phyloP scores from a whole-genome alignment of 2,797 vertebrate species.

The Lerista edwardsae region DNA sequence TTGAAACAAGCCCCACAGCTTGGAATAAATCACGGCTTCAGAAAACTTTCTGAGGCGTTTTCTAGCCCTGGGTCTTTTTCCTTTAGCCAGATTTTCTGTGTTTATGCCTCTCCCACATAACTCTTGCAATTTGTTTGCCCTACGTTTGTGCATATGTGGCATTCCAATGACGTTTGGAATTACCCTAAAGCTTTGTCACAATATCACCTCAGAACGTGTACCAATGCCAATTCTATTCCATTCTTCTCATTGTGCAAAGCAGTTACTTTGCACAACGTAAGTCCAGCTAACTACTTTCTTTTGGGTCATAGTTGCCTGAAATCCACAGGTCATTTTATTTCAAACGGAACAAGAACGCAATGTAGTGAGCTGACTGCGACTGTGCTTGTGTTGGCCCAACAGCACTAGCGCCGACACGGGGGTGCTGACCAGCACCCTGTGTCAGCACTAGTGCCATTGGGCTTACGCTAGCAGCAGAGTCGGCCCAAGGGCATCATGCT shows the following conservation, averaged over 20 bases:
- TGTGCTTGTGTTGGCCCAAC: no score
- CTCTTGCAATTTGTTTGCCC: conserved; percentile 25
- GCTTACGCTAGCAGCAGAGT: no score
- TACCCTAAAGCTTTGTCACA: conserved; percentile 13
- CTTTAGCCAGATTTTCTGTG: conserved; percentile 16
- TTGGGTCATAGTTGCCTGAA: conserved; percentile 58
- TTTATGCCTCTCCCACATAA: conserved; percentile 36
- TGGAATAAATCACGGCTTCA: conserved; percentile 43
- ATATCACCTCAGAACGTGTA: conserved; percentile 38
- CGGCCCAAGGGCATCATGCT: no score
- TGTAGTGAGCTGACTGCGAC: no score
- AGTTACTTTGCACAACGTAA: conserved; percentile 23
- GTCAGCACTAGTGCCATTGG: no score
- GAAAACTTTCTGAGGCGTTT: conserved; percentile 38
- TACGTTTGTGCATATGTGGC: neutral
- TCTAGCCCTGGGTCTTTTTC: conserved; percentile 47
- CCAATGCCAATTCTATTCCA: conserved; percentile 31
- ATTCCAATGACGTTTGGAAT: conserved; percentile 30
- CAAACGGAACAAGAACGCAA: conserved; percentile 37
- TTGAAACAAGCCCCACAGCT: conserved; percentile 36
- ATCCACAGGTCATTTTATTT: conserved; percentile 54
- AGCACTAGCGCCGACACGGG: no score
- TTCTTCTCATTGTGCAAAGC: conserved; percentile 42
- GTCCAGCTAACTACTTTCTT: conserved; percentile 46
- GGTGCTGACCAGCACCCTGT: no score